Evolutionary conservation across 2,113 vertebrate genomes (phyloP), one percentile per base, ranked within the genome.

Genomic region (Columba livia): DNA sequence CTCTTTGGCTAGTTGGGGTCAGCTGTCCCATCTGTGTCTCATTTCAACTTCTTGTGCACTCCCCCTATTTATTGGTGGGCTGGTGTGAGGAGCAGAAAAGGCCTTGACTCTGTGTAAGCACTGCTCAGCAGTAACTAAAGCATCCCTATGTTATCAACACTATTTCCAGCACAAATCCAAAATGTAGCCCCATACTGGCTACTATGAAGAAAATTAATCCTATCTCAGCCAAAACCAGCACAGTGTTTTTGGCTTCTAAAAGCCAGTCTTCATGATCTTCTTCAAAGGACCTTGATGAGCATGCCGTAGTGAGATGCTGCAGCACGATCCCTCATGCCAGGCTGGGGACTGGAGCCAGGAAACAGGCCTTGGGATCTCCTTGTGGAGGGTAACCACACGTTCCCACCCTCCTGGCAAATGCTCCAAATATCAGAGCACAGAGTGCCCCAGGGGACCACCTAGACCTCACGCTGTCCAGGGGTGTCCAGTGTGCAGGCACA

Each of bases 321-420:
- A 79, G 57, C 38, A 36, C 0, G 1, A 16, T 72, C 8, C 29
- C 38, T 56, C 42, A 21, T 47, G 32, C 47, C 47, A 67, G 61
- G 28, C 36, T 44, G 32, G 17, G 24, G 40, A 60, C 18, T 2
- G 40, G 26, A 82, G 29, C 8, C 11, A 31, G 57, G 29, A 0
- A 1, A 34, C 18, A 5, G 0, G 0, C 6, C 42, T 29, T 51
- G 36, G 18, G 18, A 6, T 71, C 31, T 91, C 3, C 42, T 0
- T 38, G 32, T 8, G 23, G 12, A 67, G 13, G 16, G 18, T 8
- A 79, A 20, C 2, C 2, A 17, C 17, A 18, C 9, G 4, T 9
- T 5, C 5, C 8, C 29, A 42, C 12, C 24, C 17, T 64, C 25
- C 25, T 42, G 42, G n/a, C 7, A 83, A 66, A 61, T 44, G 14